phyloP scores from a whole-genome alignment of 2,113 vertebrate genomes.

The Sigmodon hispidus region DNA sequence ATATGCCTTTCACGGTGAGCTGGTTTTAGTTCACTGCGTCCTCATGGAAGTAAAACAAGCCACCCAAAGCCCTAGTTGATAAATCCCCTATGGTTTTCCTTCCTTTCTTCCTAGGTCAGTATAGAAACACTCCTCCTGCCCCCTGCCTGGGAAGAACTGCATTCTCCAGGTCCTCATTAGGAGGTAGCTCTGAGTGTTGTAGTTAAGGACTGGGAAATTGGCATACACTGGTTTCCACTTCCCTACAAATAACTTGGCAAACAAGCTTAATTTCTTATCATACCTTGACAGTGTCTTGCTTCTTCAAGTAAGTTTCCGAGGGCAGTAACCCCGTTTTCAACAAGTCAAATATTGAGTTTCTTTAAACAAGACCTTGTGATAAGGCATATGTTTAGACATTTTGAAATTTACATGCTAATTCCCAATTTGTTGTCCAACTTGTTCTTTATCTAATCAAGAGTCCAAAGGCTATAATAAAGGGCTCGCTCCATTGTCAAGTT shows the following conservation, averaged over 20 bases:
- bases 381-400: conserved; percentile 36
- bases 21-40: not conserved
- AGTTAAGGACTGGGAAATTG: not conserved
- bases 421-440: conserved; percentile 30
- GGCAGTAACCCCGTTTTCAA: not conserved
- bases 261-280: conserved; percentile 30
- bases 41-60: not conserved
- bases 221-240: conserved; percentile 40
- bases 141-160: not conserved
- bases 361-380: conserved; percentile 51
- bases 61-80: not conserved
- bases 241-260: conserved; percentile 36
- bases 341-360: conserved; percentile 27
- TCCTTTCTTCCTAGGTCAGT: not conserved
- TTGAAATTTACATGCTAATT: conserved; percentile 35
- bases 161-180: not conserved
- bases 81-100: conserved; percentile 26
- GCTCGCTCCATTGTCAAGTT: not conserved
- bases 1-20: not conserved
- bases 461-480: not conserved
- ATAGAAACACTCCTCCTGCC: not conserved
- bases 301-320: conserved; percentile 6
- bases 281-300: not conserved
- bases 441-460: not conserved
- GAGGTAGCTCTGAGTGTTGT: not conserved